phyloP scores from a whole-genome alignment of 1,140 invertebrate genomes.

The Pogonus chalceus region DNA sequence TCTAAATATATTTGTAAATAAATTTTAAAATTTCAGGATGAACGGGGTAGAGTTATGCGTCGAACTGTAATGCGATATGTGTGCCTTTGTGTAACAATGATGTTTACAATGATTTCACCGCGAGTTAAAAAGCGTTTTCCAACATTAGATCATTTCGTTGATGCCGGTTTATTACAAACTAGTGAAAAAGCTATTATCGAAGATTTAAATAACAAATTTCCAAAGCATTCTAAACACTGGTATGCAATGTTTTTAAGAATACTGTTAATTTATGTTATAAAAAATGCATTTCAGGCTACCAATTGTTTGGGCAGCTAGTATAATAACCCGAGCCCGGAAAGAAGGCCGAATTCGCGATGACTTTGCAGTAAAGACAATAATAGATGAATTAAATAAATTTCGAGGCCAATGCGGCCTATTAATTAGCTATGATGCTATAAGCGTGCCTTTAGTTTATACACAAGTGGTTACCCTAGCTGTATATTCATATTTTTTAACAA shows the following conservation, averaged over 20 bases:
- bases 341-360: constrained; percentile 88
- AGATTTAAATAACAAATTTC: constrained; percentile 55
- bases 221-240: constrained; percentile 71
- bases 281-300: constrained; percentile 51
- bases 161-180: constrained; percentile 59
- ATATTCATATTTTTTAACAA: constrained; percentile 78
- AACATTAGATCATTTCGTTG: constrained; percentile 65
- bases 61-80: constrained; percentile 62
- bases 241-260: constrained; percentile 15
- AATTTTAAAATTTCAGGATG: constrained; percentile 42
- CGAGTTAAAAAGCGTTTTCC: constrained; percentile 73
- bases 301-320: constrained; percentile 84
- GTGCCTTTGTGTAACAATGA: constrained; percentile 57
- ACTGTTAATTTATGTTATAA: constrained; percentile 5
- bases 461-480: constrained; percentile 87
- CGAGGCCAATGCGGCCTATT: constrained; percentile 71
- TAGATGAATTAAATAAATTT: constrained; percentile 83
- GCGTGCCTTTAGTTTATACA: constrained; percentile 87
- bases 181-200: constrained; percentile 61
- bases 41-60: constrained; percentile 62
- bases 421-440: constrained; percentile 82
- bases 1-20: background rate
- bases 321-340: constrained; percentile 75
- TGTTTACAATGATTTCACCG: constrained; percentile 58
- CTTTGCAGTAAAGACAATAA: constrained; percentile 82